Base-by-base conservation (phyloP, 1,140 invertebrate species). In the Lysiphlebus fabarum region DNA sequence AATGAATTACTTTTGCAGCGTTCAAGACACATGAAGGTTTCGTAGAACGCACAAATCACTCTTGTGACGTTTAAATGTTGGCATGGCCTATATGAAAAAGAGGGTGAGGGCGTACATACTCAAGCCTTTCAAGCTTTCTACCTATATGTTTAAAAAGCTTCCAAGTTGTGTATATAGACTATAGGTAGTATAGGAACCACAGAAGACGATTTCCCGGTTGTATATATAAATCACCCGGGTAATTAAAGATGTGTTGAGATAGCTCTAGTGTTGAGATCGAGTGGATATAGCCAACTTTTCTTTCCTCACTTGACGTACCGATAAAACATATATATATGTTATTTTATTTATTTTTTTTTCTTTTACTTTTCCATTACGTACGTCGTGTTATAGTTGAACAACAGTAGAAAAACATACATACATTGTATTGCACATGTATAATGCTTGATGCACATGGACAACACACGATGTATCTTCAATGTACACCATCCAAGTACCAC, bases 221-320 rank as follows among this genome's bases (percentile, higher is more conserved):
- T 50, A 62, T 50, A 67, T 67, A 72, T 72, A 72, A 72, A 72
- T 72, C 70, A 70, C 64, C 58, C 47, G 49, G 53, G 69, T 70
- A 72, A 72, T 72, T 72, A 70, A 72, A 72, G 70, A 72, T 72
- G 67, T 65, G 67, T 65, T 63, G 56, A 69, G 70, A 70, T 72
- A 72, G 67, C 67, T 38, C 49, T 37, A 61, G 59, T 58, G 65
- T 61, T 64, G 60, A 66, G 58, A 60, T 60, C 44, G 26, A 45
- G 45, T 43, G 40, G 56, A 40, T 54, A 56, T 37, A 51, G 48
- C 43, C 57, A 54, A 34, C 51, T 49, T 43, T 7, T 45, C 45
- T 41, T 58, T 11, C 38, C 54, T 49, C 50, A 42, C 34, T 51
- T 12, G 1, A 26, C 17, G 17, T 26, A 26, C 17, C 17, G 17